Conservation (phyloP, 2,113 vertebrate species). For the Rhabdomys dilectus region DNA sequence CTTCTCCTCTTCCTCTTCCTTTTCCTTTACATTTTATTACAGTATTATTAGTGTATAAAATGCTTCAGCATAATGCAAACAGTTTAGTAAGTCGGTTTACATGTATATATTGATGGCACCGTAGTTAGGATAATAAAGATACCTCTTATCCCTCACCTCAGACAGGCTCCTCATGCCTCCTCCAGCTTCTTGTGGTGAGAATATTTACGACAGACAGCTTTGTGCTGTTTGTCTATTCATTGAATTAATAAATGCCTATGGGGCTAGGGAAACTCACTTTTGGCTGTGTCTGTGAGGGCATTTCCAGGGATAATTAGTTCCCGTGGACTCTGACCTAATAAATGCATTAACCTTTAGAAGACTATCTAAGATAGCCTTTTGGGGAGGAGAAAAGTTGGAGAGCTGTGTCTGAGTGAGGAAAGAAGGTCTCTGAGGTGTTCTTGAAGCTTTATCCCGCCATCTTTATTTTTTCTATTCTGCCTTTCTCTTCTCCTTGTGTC, state of each 20-base stretch:
- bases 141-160: neutral
- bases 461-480: neutral
- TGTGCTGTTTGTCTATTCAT: neutral
- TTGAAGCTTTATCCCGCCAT: neutral
- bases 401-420: too few relatives aligned
- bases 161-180: neutral
- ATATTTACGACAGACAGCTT: neutral
- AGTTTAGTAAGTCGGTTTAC: neutral
- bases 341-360: neutral
- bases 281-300: neutral
- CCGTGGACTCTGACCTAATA: neutral
- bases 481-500: neutral
- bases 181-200: neutral
- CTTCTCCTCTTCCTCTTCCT: neutral
- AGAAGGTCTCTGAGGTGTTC: neutral
- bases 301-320: neutral
- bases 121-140: neutral
- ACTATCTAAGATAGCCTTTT: neutral
- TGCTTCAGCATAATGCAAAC: neutral
- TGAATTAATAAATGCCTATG: neutral
- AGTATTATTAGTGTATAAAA: neutral
- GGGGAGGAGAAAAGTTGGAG: neutral
- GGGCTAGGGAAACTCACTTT: neutral
- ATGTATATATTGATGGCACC: neutral
- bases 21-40: neutral